phyloP scores from a whole-genome alignment of 2,113 vertebrate genomes.

The Daubentonia madagascariensis region DNA sequence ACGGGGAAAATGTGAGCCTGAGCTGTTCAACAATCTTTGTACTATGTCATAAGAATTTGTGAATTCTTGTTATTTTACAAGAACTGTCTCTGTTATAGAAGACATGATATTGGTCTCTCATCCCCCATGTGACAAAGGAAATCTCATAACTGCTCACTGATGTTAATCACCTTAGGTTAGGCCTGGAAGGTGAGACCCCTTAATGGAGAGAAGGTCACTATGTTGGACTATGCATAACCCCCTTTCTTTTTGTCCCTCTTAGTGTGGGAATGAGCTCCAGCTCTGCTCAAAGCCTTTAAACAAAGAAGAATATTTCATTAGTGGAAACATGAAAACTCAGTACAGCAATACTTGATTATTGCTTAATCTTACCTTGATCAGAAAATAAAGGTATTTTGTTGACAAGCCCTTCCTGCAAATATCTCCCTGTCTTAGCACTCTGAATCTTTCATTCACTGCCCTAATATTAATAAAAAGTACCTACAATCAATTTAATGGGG shows the following conservation, averaged over 20 bases:
- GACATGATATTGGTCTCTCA: neutral
- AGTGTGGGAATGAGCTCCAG: neutral
- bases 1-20: neutral
- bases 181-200: neutral
- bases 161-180: neutral
- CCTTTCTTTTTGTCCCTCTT: neutral
- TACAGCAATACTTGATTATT: neutral
- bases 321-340: neutral
- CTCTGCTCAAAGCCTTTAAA: neutral
- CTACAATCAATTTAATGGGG: neutral
- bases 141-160: neutral
- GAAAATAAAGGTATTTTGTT: conserved; percentile 6
- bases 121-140: neutral
- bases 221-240: neutral
- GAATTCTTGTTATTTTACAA: neutral
- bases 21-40: neutral
- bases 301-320: neutral
- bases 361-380: neutral
- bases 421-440: neutral
- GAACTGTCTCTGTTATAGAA: neutral
- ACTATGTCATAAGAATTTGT: neutral
- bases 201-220: neutral
- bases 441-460: neutral
- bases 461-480: neutral
- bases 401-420: neutral